phyloP scores from a whole-genome alignment of 1,140 invertebrate genomes.

The Drosophila tani region DNA sequence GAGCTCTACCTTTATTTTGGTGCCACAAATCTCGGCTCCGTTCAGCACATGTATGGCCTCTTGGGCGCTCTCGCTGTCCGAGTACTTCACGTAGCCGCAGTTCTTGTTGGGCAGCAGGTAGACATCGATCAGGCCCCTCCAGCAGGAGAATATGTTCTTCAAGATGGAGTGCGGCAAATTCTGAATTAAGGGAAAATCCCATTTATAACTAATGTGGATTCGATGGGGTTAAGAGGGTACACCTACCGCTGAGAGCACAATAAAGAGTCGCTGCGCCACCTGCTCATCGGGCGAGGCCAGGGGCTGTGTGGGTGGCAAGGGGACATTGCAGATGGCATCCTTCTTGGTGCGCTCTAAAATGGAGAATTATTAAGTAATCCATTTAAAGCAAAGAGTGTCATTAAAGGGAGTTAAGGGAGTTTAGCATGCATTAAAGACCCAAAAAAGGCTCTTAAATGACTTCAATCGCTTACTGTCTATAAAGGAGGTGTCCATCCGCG shows the following conservation, averaged over 20 bases:
- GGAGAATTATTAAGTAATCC: not conserved
- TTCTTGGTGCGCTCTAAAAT: slow-evolving; percentile 76
- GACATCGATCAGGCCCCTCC: slow-evolving; percentile 96
- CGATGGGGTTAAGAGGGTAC: not conserved
- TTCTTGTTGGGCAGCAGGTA: slow-evolving; percentile 95
- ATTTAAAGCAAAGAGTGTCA: not conserved
- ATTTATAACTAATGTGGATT: slow-evolving; percentile 77
- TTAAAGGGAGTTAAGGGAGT: no score
- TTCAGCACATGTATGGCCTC: slow-evolving; percentile 86
- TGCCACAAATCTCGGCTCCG: slow-evolving; percentile 93
- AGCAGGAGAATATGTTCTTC: slow-evolving; percentile 95
- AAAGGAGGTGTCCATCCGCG: slow-evolving; percentile 81
- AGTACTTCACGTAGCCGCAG: slow-evolving; percentile 97
- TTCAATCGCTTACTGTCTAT: slow-evolving; percentile 68
- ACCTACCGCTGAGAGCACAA: slow-evolving; percentile 78
- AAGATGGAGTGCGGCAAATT: slow-evolving; percentile 92
- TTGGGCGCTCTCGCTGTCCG: slow-evolving; percentile 90
- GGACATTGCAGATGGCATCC: slow-evolving; percentile 87
- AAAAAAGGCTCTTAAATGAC: not conserved
- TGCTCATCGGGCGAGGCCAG: slow-evolving; percentile 90
- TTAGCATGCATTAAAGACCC: not conserved
- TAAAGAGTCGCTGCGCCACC: slow-evolving; percentile 82
- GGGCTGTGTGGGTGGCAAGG: slow-evolving; percentile 90
- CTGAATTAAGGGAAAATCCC: slow-evolving; percentile 89
- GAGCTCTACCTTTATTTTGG: slow-evolving; percentile 86